Evolutionary conservation across 2,888 invertebrate genomes (phyloP), one percentile per base, ranked within the genome.

Genomic region (Drosophila formosana): DNA sequence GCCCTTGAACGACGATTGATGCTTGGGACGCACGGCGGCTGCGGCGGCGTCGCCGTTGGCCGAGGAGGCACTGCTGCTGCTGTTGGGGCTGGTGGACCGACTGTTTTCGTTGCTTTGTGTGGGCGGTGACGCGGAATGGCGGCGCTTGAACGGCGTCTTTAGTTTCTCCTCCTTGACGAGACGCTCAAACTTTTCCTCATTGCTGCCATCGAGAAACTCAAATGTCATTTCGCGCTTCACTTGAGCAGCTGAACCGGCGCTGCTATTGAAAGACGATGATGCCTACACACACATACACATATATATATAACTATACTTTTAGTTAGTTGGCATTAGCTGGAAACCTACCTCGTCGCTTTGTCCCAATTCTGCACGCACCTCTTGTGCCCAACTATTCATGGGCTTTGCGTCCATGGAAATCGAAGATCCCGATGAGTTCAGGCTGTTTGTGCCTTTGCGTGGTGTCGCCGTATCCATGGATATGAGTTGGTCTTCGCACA

Each of bases 81-180:
- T 90, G 23, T 89, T 90, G 0, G 91, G 90, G 60, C 91, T 92
- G 62, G 88, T 89, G 0, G 91, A 90, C 7, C 91, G 90, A 63
- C 91, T 91, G 4, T 88, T 88, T 8, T 89, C 84, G 13, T 71
- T 79, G 57, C 90, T 78, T 11, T 52, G 37, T 6, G 56, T 90
- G 0, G 91, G 89, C 9, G 89, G 89, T 7, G 91, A 90, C 32
- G 85, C 80, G 0, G 92, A 92, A 43, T 92, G 89, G 6, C 92
- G 91, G 4, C 93, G 83, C 64, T 93, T 93, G 50, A 92, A 92
- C 0, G 92, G 92, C 2, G 92, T 92, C 74, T 92, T 92, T 3
- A 92, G 58, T 80, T 93, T 93, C 1, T 92, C 91, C 11, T 92
- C 91, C 62, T 90, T 91, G 0, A 92, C 72, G 0, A 93, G 76